Evolutionary conservation across 2,888 invertebrate species (phyloP), one percentile per base, ranked within the genome.

Genomic region (Agriopis marginaria): DNA sequence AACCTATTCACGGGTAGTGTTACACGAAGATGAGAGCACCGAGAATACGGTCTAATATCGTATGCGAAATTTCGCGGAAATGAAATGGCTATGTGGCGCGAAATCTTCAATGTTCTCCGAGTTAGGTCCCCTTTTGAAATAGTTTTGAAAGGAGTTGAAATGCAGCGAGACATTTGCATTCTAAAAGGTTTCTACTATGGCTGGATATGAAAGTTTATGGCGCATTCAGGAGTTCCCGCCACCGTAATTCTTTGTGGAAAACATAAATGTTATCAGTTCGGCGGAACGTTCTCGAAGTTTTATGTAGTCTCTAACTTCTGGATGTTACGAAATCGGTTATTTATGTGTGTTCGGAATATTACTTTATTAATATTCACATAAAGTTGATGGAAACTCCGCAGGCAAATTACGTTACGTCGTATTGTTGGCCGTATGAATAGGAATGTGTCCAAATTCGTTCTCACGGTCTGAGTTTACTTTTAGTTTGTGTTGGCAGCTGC

Each of bases 121-220:
- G 84, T 88, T 86, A 86, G 86, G 81, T 85, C 81, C 84, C 85
- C 87, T 87, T 87, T 84, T 86, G 87, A 87, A 90, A 89, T 89
- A 88, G 86, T 88, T 91, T 83, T 89, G 85, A 88, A 90, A 85
- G 83, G 87, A 86, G 84, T 82, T 82, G 88, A 87, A 89, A 88
- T 90, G 89, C 88, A 87, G 79, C 70, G 81, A 82, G 86, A 86
- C 86, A 91, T 93, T 92, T 91, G 90, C 90, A 90, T 92, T 86
- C 84, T 84, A 87, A 90, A 89, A 87, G 86, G 87, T 83, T 88
- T 74, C 72, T 74, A 80, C 82, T 82, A 82, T 81, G 81, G 82
- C 75, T 77, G 82, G 80, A 78, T 84, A 86, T 86, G 83, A 85
- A 90, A 88, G 79, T 89, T 87, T 86, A 88, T 83, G 78, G 79